A percentile compares a stretch with the other conserved stretches of the same genome.
Conservation (phyloP, 1,140 invertebrate species). For the Drosophila lowei region DNA sequence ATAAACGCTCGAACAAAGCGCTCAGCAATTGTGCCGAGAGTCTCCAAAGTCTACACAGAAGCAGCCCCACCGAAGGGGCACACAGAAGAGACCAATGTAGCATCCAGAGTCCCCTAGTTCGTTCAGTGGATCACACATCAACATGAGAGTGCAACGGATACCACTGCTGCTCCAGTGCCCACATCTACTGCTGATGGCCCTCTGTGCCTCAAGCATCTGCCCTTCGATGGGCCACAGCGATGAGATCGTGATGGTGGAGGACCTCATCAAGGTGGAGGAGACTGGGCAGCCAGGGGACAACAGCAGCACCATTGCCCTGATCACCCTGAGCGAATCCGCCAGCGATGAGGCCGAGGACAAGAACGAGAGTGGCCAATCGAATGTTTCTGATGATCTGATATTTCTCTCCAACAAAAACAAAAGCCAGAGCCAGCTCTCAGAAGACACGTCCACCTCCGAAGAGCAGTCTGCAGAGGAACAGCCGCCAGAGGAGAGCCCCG, state of each 20-base stretch:
- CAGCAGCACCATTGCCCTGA: constrained; percentile 38
- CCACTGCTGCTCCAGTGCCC: not conserved
- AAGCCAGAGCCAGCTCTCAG: constrained; percentile 13
- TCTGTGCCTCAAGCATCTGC: constrained; percentile 3
- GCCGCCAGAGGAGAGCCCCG: constrained; percentile 5
- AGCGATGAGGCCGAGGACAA: constrained; percentile 46
- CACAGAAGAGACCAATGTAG: not conserved
- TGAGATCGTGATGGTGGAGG: constrained; percentile 35
- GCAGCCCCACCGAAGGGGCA: not conserved
- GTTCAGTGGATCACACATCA: constrained; percentile 24
- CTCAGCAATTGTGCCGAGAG: constrained; percentile 5
- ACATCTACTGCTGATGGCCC: constrained; percentile 6
- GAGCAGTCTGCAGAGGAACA: not conserved
- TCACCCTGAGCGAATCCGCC: constrained; percentile 37
- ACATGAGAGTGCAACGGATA: constrained; percentile 13
- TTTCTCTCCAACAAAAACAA: constrained; percentile 43
- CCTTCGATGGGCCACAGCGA: constrained; percentile 16
- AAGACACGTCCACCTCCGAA: constrained; percentile 25
- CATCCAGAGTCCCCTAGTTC: constrained; percentile 18
- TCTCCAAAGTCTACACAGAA: constrained; percentile 47
- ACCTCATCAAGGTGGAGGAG: constrained; percentile 18
- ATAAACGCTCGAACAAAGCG: constrained; percentile 52
- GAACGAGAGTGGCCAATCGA: constrained; percentile 23
- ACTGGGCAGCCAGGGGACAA: constrained; percentile 3
- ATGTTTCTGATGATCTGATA: constrained; percentile 68